Evolutionary conservation across 1,140 invertebrate genomes (phyloP).

Genomic region (Tetranychus cinnabarinus): DNA sequence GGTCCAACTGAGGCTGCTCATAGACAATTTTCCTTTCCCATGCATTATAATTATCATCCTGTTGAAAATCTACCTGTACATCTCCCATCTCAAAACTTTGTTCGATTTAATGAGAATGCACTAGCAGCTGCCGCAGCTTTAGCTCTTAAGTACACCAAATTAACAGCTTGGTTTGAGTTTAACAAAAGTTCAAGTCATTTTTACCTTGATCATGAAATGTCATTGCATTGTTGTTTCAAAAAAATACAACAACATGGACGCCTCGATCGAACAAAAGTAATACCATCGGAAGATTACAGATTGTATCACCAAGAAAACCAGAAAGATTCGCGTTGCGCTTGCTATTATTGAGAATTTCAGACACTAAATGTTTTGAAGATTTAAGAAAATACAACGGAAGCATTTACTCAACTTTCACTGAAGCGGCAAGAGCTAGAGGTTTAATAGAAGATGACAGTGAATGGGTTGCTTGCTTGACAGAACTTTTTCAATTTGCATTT

Average conservation of each 20-base stretch:
- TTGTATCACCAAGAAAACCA: conserved; percentile 5
- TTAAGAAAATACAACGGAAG: conserved; percentile 9
- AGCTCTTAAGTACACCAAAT: neutral
- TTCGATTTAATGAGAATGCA: conserved; percentile 13
- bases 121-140: neutral
- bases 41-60: conserved; percentile 15
- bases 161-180: conserved; percentile 6
- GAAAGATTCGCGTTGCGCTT: conserved; percentile 14
- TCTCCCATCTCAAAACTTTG: conserved; percentile 22
- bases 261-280: neutral
- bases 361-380: conserved; percentile 11
- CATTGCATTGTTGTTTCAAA: neutral
- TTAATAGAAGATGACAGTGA: conserved; percentile 6
- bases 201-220: neutral
- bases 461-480: neutral
- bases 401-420: conserved; percentile 6
- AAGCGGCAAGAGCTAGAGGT: neutral
- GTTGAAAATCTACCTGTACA: conserved; percentile 24
- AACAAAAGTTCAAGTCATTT: neutral
- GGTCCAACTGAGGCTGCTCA: conserved; percentile 13
- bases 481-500: neutral
- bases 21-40: conserved; percentile 11
- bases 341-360: conserved; percentile 11
- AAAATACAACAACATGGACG: neutral
- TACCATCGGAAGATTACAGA: conserved; percentile 7